Evolutionary conservation across 2,888 invertebrate species (phyloP), one percentile per base, ranked within the genome.

Genomic region (Nomada hirtipes): DNA sequence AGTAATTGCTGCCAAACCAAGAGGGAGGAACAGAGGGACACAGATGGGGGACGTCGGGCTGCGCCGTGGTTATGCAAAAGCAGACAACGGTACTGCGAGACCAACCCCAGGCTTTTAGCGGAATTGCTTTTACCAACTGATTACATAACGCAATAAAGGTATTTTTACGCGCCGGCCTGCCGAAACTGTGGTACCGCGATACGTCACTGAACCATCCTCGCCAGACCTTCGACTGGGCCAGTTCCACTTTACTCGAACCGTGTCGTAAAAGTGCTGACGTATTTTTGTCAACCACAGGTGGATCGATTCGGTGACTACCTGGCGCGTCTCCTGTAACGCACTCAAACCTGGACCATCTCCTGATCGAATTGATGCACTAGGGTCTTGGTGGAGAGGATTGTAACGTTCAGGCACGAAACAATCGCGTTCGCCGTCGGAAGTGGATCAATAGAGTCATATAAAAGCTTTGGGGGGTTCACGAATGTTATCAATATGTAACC

Each of bases 401-500:
- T 63, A 69, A 52, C 60, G 61, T 59, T 82, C 53, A 55, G 60
- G 52, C 44, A 44, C 53, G 23, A 72, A 64, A 77, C 67, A 72
- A 63, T 71, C 75, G 23, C 4, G 72, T 44, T 44, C 53, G 36
- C 63, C 65, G 23, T 52, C 57, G 20, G 50, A 79, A 76, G 53
- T 72, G 68, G 75, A 67, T 1, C 7, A 76, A 73, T 67, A 65
- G 29, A 75, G 23, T 68, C 63, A 42, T 61, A 63, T 65, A 53
- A 61, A 72, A 75, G 65, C 70, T 75, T 75, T 4, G 53, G 71
- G 65, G 88, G 84, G 86, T 84, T 88, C 91, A 89, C 90, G 90
- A 92, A 91, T 90, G 91, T 90, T 91, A 91, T 92, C 91, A 90
- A 92, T 91, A 92, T 92, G 90, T 91, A 92, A 91, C 91, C 91